phyloP scores from a whole-genome alignment of 2,888 invertebrate species.

The Pachycephus smyrnensis region DNA sequence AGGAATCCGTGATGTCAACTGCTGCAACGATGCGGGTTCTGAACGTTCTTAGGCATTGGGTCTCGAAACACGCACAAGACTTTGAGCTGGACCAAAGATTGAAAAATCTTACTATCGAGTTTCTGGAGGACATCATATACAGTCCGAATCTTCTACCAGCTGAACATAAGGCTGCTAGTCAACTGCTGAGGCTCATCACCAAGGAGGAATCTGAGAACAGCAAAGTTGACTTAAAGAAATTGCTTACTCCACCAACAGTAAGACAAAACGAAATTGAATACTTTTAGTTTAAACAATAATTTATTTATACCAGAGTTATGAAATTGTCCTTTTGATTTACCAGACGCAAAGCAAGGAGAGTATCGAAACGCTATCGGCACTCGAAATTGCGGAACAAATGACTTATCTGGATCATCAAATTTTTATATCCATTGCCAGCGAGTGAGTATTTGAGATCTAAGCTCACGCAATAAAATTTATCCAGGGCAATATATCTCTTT shows the following conservation, averaged over 20 bases:
- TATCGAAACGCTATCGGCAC: constrained; percentile 86
- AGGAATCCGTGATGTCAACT: constrained; percentile 86
- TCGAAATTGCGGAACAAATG: constrained; percentile 94
- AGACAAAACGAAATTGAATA: constrained; percentile 36
- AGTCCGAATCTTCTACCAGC: constrained; percentile 86
- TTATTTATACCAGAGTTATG: background rate
- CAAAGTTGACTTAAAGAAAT: constrained; percentile 76
- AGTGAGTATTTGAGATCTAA: constrained; percentile 74
- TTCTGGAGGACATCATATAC: constrained; percentile 88
- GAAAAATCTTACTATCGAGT: constrained; percentile 83
- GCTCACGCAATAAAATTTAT: background rate
- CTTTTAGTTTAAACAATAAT: background rate
- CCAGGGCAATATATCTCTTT: background rate
- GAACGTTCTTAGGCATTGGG: constrained; percentile 92
- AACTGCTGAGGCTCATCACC: constrained; percentile 81
- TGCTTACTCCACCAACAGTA: constrained; percentile 79
- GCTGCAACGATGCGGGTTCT: constrained; percentile 95
- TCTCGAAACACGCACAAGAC: constrained; percentile 90
- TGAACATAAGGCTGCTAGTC: constrained; percentile 90
- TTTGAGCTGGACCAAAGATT: constrained; percentile 83
- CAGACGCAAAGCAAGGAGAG: constrained; percentile 84
- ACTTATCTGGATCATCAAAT: constrained; percentile 93
- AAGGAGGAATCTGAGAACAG: constrained; percentile 77
- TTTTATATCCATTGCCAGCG: constrained; percentile 87
- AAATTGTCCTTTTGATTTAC: constrained; percentile 45